Conservation (phyloP, 2,113 vertebrate species). For the Hippocampus mohnikei region DNA sequence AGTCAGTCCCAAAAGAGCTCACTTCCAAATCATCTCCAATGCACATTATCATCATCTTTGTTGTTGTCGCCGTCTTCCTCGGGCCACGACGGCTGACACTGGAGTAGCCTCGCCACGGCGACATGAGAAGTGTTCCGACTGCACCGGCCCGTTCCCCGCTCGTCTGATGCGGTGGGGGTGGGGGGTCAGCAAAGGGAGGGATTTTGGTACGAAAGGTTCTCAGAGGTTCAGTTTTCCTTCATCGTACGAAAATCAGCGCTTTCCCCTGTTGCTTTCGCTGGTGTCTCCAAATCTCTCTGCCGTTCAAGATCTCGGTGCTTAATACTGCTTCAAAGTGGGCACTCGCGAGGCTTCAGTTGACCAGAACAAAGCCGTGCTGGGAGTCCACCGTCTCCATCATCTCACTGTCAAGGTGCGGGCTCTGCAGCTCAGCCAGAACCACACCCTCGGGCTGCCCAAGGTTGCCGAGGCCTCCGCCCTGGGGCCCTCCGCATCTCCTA, state of each 20-base stretch:
- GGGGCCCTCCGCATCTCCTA: slow-evolving; percentile 30
- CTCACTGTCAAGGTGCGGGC: slow-evolving; percentile 85
- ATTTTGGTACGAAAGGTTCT: slow-evolving; percentile 60
- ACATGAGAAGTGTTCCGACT: neutral
- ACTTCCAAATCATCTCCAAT: slow-evolving; percentile 36
- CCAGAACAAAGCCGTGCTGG: slow-evolving; percentile 92
- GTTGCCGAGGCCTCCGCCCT: slow-evolving; percentile 28
- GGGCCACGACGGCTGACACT: slow-evolving; percentile 12
- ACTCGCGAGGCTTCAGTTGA: slow-evolving; percentile 74
- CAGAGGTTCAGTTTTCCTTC: slow-evolving; percentile 57
- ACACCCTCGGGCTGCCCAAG: slow-evolving; percentile 68
- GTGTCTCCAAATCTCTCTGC: slow-evolving; percentile 38
- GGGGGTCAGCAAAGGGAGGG: slow-evolving; percentile 65
- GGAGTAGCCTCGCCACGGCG: slow-evolving; percentile 10
- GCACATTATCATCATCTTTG: neutral
- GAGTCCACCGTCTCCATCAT: slow-evolving; percentile 98
- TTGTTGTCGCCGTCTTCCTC: slow-evolving; percentile 1
- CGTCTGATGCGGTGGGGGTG: slow-evolving; percentile 17
- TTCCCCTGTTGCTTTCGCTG: slow-evolving; percentile 52
- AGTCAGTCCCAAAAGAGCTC: slow-evolving; percentile 32
- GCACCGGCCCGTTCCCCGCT: neutral
- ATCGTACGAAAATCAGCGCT: slow-evolving; percentile 50
- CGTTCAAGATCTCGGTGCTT: slow-evolving; percentile 51
- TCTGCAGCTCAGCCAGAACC: slow-evolving; percentile 76
- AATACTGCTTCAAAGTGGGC: slow-evolving; percentile 46